phyloP scores from a whole-genome alignment of 2,888 invertebrate genomes.

The Microlaimidae sp. region DNA sequence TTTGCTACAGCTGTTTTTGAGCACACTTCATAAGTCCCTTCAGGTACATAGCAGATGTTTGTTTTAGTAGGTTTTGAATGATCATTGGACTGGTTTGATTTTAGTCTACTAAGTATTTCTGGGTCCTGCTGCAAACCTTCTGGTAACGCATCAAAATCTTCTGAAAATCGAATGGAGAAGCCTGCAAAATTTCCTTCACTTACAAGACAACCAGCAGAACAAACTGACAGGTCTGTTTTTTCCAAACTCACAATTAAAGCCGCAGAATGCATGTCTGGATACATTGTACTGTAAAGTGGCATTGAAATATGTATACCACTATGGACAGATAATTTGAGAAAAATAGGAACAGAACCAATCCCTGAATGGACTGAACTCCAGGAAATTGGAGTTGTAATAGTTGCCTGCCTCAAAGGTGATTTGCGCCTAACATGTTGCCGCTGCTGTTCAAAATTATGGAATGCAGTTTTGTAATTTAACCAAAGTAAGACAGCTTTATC shows the following conservation, averaged over 20 bases:
- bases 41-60: conserved; percentile 73
- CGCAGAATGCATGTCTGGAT: conserved; percentile 20
- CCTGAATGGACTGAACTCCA: not conserved
- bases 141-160: conserved; percentile 49
- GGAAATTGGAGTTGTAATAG: not conserved
- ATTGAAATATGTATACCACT: conserved; percentile 32
- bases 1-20: conserved; percentile 39
- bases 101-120: too few species aligned
- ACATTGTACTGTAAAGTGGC: conserved; percentile 21
- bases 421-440: conserved; percentile 37
- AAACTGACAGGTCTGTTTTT: conserved; percentile 84
- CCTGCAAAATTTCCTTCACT: conserved; percentile 62
- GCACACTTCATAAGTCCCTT: conserved; percentile 94
- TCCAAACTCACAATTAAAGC: conserved; percentile 89
- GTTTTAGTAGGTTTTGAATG: conserved; percentile 27
- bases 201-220: conserved; percentile 83
- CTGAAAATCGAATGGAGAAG: conserved; percentile 79
- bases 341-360: too few species aligned
- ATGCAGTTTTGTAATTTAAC: conserved; percentile 97
- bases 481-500: conserved; percentile 96
- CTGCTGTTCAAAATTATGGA: conserved; percentile 97
- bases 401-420: not conserved
- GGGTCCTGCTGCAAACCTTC: conserved; percentile 39
- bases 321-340: conserved; percentile 21
- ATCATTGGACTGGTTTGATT: too few species aligned